These are phyloP conservation scores for Stylophora pistillata DNA, from an alignment of 64 coral and sea anemone species.

Conservation along the genomic window DNA sequence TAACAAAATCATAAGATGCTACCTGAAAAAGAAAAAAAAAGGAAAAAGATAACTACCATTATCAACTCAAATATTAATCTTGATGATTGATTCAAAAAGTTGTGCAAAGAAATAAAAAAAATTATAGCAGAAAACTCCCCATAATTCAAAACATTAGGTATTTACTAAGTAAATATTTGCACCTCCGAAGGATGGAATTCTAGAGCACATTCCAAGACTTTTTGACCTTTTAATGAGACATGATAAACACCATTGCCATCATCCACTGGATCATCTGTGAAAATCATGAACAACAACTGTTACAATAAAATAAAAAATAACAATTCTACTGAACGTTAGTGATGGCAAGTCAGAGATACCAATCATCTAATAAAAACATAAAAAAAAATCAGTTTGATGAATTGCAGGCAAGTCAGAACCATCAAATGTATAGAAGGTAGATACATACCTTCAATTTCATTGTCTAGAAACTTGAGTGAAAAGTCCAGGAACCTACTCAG, in stretches of 20 bases:
- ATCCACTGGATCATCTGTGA: conserved; percentile 58
- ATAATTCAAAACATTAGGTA: neutral
- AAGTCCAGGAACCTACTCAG: conserved; percentile 86
- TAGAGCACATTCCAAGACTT: conserved; percentile 72
- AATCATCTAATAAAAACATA: neutral
- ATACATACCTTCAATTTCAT: conserved; percentile 47
- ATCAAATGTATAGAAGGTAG: no score
- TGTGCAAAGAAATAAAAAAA: no score
- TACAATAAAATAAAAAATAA: neutral
- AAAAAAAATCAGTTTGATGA: no score
- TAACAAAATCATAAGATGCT: conserved; percentile 95
- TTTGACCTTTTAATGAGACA: conserved; percentile 50
- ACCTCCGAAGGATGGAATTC: conserved; percentile 95
- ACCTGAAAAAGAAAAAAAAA: no score
- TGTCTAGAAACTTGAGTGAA: conserved; percentile 73
- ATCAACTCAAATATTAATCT: neutral
- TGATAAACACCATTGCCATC: conserved; percentile 76
- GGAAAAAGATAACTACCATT: neutral
- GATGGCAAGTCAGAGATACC: no score
- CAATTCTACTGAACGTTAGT: no score
- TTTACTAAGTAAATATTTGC: neutral
- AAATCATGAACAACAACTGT: neutral
- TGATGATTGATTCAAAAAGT: no score
- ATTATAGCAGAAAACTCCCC: neutral
- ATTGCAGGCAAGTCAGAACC: no score